Percentiles rank a stretch among this genome's conserved stretches.
phyloP scores from a whole-genome alignment of 2,888 invertebrate genomes.

The Calameuta idolon region DNA sequence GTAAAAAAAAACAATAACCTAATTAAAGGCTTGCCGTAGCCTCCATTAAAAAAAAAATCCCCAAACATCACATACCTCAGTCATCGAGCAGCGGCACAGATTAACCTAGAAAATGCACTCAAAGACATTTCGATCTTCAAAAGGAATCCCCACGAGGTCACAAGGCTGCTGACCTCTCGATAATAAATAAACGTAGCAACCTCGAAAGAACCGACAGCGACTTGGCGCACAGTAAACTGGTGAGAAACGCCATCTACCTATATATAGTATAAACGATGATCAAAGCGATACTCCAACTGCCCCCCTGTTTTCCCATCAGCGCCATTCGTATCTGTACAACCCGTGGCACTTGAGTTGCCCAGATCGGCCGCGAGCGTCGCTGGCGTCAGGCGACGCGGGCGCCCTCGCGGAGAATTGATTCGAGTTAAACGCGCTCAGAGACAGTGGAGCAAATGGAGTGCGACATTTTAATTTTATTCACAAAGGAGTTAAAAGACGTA shows the following conservation, averaged over 20 bases:
- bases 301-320: not conserved
- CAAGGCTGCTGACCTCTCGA: not conserved
- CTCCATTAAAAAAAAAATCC: too few relatives aligned
- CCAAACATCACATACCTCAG: too few relatives aligned
- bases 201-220: not conserved
- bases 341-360: not conserved
- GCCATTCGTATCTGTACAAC: not conserved
- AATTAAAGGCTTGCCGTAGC: too few relatives aligned
- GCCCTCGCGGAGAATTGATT: not conserved
- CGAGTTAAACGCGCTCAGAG: not conserved
- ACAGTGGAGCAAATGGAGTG: not conserved
- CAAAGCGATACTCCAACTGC: not conserved
- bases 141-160: not conserved
- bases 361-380: not conserved
- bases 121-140: not conserved
- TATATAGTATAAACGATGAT: slow-evolving; percentile 8
- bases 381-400: not conserved
- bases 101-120: not conserved
- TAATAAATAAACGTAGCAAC: not conserved
- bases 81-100: too few relatives aligned
- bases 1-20: too few relatives aligned
- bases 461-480: slow-evolving; percentile 2
- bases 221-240: not conserved
- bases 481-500: not conserved
- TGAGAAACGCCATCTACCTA: not conserved